Base-by-base conservation (phyloP, 1,140 invertebrate genomes). In the Drusus annulatus region DNA sequence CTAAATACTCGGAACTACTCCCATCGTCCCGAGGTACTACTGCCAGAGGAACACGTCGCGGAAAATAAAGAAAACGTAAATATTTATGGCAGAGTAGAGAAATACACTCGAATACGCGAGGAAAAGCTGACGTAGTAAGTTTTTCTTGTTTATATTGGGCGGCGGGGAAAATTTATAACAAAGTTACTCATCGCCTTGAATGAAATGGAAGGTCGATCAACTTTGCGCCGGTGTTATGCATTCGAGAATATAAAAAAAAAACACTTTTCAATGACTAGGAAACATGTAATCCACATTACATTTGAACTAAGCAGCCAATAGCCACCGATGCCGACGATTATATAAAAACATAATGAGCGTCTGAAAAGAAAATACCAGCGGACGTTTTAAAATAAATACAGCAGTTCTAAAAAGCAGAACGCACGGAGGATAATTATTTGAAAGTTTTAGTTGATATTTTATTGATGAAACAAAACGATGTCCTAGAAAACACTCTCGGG, bases 191-290 rank as follows among this genome's bases (percentile, higher is more conserved):
- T 58, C 17, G 71, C 28, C 71, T 56, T 58, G 52, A 75, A 58
- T 75, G 52, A 75, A 75, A 75, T 60, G 58, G 25, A 75, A 75
- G 71, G 51, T 58, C 54, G 54, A 17, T 75, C 71, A 75, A 75
- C 71, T 75, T 56, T 50, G 45, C 19, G 16, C 45, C 68, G 45
- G 15, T 71, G 45, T 52, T 71, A 52, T 21, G 45, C 31, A 51
- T 71, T 58, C 71, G 3, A 58, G 23, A 58, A n/a, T 6, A 23
- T 19, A 58, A 58, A 75, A 75, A 58, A 58, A 58, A 75, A 75
- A 58, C 28, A 75, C 71, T 75, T 31, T 65, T 75, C 52, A 56
- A 58, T 36, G 23, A 58, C 25, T 58, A 21, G 25, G 13, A n/a
- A 58, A 58, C 25, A 58, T 19, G 71, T 75, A 36, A 75, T 58